These are phyloP conservation scores for Columba janthina DNA, from an alignment of 2,113 vertebrate genomes.

Conservation along the genomic window DNA sequence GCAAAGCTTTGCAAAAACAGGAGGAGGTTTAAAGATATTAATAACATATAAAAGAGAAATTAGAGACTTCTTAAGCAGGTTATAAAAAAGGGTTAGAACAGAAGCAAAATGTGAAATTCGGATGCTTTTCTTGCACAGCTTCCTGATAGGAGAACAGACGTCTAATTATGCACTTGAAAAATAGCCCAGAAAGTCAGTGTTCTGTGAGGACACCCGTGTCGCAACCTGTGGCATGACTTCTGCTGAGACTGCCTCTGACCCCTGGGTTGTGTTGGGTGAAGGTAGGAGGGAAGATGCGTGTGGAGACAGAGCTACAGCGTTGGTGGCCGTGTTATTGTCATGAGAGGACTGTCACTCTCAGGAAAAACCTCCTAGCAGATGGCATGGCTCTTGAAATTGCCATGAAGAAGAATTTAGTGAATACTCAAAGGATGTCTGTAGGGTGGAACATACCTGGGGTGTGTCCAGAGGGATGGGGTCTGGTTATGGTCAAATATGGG, in stretches of 20 bases:
- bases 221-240: not conserved
- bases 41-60: not conserved
- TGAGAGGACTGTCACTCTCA: rapidly evolving
- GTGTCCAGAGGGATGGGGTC: not conserved
- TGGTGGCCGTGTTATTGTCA: rapidly evolving
- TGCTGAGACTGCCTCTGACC: not conserved
- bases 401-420: not conserved
- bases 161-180: not conserved
- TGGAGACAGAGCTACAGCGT: not conserved
- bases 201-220: not conserved
- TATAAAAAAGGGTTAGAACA: not conserved
- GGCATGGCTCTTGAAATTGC: not conserved
- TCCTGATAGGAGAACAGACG: not conserved
- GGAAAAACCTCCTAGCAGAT: not conserved
- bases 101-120: not conserved
- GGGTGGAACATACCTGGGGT: not conserved
- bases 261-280: not conserved
- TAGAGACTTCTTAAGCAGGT: not conserved
- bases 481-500: not conserved
- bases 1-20: not conserved
- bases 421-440: not conserved
- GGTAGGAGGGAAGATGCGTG: not conserved
- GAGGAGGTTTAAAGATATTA: not conserved
- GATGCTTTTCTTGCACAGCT: not conserved
- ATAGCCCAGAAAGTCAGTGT: not conserved